Evolutionary conservation across 2,113 vertebrate species (phyloP), one percentile per base, ranked within the genome.

Genomic region (Microtus oregoni): DNA sequence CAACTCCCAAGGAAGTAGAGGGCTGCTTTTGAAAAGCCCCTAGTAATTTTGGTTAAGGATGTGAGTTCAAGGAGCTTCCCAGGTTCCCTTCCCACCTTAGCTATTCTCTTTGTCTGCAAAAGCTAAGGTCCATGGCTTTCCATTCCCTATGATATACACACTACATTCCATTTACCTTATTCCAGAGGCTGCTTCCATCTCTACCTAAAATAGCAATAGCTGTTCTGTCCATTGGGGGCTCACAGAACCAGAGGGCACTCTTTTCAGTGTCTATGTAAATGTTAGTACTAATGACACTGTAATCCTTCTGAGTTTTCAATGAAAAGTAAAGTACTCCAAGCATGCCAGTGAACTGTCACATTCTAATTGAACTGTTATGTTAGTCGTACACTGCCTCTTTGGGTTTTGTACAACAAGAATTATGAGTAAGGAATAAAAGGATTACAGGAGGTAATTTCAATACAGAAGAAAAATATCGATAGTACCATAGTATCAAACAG

Each of bases 181-280:
- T 77, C 30, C 38, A 6, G 22, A 30, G 61, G 55, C 4, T 20
- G 22, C 19, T 82, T 89, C 67, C 20, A 2, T 41, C n/a, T 41
- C 1, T 9, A n/a, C 82, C 55, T 28, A 44, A 20, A 87, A 77
- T 82, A 83, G 35, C 58, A 26, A 35, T 0, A 52, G 47, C 24
- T 20, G 5, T 3, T 30, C 26, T 35, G 47, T 70, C 61, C n/a
- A 19, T 3, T 19, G 50, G 30, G 20, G 44, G 7, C 28, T 79
- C 20, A 58, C 13, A n/a, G 12, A 2, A 30, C 9, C 2, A 61
- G 2, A 58, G 52, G 47, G 32, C 13, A 10, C 44, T 41, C 65
- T 61, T 94, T 82, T 32, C 76, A 2, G 19, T 50, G 55, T 92
- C 89, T 92, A 11, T 86, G 94, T 70, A 86, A 52, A 77, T 50